A percentile compares a stretch with the other conserved stretches of the same genome.
Evolutionary conservation across 2,113 vertebrate genomes (phyloP).

Genomic region (Chlamydotis undulata): DNA sequence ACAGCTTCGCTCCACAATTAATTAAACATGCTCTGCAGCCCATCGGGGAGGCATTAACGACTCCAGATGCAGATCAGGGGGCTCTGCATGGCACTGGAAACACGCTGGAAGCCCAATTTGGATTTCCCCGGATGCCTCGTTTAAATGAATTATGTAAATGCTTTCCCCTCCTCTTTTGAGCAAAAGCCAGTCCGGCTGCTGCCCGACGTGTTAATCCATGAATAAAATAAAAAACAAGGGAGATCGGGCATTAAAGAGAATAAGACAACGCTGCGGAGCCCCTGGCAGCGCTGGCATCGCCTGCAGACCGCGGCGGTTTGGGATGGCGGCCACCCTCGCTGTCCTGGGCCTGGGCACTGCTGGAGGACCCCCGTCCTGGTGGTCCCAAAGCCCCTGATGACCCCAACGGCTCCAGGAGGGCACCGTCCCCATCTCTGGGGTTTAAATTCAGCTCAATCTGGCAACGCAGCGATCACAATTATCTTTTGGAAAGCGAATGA

Average conservation of each 20-base stretch:
- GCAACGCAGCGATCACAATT: rapidly evolving
- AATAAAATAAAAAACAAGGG: background rate
- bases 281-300: rapidly evolving
- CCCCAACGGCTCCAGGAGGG: background rate
- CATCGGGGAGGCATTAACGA: conserved; percentile 42
- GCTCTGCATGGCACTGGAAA: conserved; percentile 40
- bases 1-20: conserved; percentile 9
- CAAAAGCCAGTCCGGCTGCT: conserved; percentile 34
- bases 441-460: background rate
- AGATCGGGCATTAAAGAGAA: background rate
- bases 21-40: conserved; percentile 44
- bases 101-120: conserved; percentile 50
- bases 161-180: conserved; percentile 55
- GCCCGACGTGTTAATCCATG: conserved; percentile 30
- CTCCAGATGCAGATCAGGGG: conserved; percentile 35
- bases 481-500: too few species aligned
- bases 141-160: conserved; percentile 56
- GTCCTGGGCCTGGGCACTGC: background rate
- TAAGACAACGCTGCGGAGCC: background rate
- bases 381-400: background rate
- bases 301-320: rapidly evolving
- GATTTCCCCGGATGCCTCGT: conserved; percentile 57
- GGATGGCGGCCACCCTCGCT: background rate
- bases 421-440: rapidly evolving
- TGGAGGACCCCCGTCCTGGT: rapidly evolving